Evolutionary conservation across 2,797 vertebrate species (phyloP).

Genomic region (Acanthopagrus latus): DNA sequence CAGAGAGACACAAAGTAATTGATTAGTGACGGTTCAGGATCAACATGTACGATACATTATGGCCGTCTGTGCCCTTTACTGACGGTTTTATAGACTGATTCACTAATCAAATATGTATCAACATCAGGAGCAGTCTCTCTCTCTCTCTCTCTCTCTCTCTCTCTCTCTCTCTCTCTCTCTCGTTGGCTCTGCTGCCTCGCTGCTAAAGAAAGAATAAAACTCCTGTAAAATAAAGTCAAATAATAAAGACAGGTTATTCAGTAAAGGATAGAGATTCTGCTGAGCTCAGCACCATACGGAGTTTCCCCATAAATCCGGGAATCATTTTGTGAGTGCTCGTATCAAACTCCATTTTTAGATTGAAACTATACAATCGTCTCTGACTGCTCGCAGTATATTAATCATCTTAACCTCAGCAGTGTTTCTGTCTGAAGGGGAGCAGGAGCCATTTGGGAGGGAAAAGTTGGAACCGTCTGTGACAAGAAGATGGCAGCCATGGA

Average conservation of each 20-base stretch:
- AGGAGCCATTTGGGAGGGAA: constrained; percentile 5
- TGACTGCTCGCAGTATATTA: constrained; percentile 11
- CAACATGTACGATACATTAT: background rate
- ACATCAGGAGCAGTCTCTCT: background rate
- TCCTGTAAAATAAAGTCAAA: constrained; percentile 19
- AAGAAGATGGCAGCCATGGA: constrained; percentile 1
- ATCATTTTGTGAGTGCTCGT: constrained; percentile 23
- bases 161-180: too few species aligned
- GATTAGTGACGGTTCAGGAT: background rate
- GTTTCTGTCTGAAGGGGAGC: constrained; percentile 13
- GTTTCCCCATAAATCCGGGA: constrained; percentile 31
- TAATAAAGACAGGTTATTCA: constrained; percentile 31
- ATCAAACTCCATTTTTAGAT: constrained; percentile 28
- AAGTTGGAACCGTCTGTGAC: constrained; percentile 21
- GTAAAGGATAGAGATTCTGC: constrained; percentile 19
- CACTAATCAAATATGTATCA: background rate
- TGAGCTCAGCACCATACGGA: constrained; percentile 18
- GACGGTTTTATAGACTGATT: background rate
- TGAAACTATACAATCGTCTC: constrained; percentile 6
- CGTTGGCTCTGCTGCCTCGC: background rate
- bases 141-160: too few species aligned
- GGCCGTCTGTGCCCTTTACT: background rate
- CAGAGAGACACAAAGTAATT: background rate
- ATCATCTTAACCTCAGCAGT: constrained; percentile 9
- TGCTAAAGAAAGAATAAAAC: background rate